A percentile compares a stretch with the other conserved stretches of the same genome.
phyloP scores from a whole-genome alignment of 1,140 invertebrate species.

The Physella acuta region DNA sequence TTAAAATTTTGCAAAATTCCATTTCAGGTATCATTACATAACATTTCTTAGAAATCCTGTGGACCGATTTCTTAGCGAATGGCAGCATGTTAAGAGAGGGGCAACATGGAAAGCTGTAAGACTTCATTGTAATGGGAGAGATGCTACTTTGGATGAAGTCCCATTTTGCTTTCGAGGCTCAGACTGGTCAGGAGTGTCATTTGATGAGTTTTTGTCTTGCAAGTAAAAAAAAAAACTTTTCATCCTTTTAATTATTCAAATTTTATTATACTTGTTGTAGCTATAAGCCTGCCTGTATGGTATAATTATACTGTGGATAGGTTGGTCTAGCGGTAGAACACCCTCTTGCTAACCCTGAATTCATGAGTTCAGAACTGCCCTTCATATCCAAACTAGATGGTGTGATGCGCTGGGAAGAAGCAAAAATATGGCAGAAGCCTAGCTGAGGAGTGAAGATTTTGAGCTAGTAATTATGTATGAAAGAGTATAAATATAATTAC shows the following conservation, averaged over 20 bases:
- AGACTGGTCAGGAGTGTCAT: conserved; percentile 61
- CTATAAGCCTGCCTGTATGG: neutral
- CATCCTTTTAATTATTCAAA: too few species aligned
- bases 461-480: too few species aligned
- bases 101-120: conserved; percentile 82
- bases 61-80: conserved; percentile 86
- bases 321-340: too few species aligned
- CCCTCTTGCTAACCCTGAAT: too few species aligned
- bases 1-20: too few species aligned
- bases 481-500: too few species aligned
- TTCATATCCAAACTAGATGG: too few species aligned
- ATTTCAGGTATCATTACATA: conserved; percentile 87
- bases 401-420: too few species aligned
- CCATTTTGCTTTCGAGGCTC: conserved; percentile 62
- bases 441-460: too few species aligned
- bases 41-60: conserved; percentile 92
- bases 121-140: conserved; percentile 66
- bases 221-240: too few species aligned
- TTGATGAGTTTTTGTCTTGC: conserved; percentile 15
- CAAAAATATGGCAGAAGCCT: too few species aligned
- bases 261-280: neutral
- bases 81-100: conserved; percentile 91
- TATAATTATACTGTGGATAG: neutral
- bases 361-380: too few species aligned
- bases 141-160: conserved; percentile 70